Base-by-base conservation (phyloP, 1,140 invertebrate genomes). In the Megalopta genalis region DNA sequence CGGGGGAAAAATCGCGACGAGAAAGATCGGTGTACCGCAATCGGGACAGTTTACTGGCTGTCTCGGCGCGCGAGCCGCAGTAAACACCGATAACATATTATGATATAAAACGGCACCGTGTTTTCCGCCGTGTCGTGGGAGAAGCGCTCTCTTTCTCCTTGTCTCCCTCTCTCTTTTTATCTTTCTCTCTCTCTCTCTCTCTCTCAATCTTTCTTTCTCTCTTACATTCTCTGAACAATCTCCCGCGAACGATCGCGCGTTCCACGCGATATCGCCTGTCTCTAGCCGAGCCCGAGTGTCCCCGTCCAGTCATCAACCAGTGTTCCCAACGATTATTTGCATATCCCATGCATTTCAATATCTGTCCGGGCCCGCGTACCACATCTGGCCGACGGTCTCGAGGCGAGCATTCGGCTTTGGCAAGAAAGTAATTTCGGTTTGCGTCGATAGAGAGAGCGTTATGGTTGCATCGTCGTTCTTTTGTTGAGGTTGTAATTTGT, bases 391-490 rank as follows among this genome's bases (percentile, higher is more conserved):
- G 6, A 14, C 46, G 46, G 81, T 84, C 83, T 80, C 81, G 81
- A 84, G 76, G 83, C 83, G 72, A 82, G 80, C 79, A 82, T 82
- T 59, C n/a, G n/a, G n/a, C n/a, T n/a, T n/a, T n/a, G n/a, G n/a
- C n/a, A n/a, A n/a, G n/a, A n/a, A n/a, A n/a, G n/a, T n/a, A n/a
- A n/a, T n/a, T n/a, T n/a, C n/a, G n/a, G n/a, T n/a, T n/a, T n/a
- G n/a, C n/a, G n/a, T n/a, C n/a, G n/a, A n/a, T n/a, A n/a, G n/a
- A n/a, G n/a, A n/a, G n/a, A n/a, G n/a, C n/a, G n/a, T n/a, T n/a
- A n/a, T n/a, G n/a, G n/a, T n/a, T n/a, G n/a, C n/a, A n/a, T n/a
- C n/a, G n/a, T n/a, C n/a, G n/a, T n/a, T n/a, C n/a, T n/a, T n/a
- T n/a, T n/a, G n/a, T n/a, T n/a, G n/a, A n/a, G n/a, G n/a, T n/a